A percentile compares a stretch with the other conserved stretches of the same genome.
Evolutionary conservation across 2,888 invertebrate species (phyloP).

Genomic region (Ichneumoninae sp.): DNA sequence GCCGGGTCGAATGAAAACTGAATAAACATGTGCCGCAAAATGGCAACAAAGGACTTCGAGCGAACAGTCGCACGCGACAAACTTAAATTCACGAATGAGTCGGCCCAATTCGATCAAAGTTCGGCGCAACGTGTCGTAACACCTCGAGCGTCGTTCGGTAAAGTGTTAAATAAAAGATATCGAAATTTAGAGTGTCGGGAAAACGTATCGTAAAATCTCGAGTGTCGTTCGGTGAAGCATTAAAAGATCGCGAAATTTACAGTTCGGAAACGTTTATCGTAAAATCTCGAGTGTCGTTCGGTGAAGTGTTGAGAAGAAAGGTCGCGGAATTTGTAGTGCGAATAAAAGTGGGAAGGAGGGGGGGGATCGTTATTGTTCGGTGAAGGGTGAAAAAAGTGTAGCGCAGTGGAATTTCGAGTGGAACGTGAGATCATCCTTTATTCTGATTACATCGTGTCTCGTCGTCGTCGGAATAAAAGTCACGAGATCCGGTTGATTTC

Average conservation of each 20-base stretch:
- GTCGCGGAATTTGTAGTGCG: neutral
- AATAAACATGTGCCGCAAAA: neutral
- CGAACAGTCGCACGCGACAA: neutral
- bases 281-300: neutral
- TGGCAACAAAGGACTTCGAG: neutral
- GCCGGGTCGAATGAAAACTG: neutral
- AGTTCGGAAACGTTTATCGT: neutral
- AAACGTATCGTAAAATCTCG: neutral
- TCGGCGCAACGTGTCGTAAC: neutral
- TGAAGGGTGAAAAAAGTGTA: neutral
- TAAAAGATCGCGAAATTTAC: neutral
- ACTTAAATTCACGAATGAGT: neutral
- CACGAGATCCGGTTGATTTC: constrained; percentile 2
- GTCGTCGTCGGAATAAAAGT: constrained; percentile 58
- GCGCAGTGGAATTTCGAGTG: neutral
- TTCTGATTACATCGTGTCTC: constrained; percentile 71
- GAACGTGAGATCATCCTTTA: constrained; percentile 75
- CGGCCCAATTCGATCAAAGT: neutral
- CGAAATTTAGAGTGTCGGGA: neutral
- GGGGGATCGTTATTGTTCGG: neutral
- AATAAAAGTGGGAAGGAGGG: neutral
- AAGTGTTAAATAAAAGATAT: neutral
- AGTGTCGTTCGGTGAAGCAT: neutral
- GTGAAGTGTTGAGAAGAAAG: neutral
- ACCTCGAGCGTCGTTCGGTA: neutral